These are phyloP conservation scores for Caenorhabditis wallacei DNA, from an alignment of 2,888 invertebrate genomes.

Conservation along the genomic window DNA sequence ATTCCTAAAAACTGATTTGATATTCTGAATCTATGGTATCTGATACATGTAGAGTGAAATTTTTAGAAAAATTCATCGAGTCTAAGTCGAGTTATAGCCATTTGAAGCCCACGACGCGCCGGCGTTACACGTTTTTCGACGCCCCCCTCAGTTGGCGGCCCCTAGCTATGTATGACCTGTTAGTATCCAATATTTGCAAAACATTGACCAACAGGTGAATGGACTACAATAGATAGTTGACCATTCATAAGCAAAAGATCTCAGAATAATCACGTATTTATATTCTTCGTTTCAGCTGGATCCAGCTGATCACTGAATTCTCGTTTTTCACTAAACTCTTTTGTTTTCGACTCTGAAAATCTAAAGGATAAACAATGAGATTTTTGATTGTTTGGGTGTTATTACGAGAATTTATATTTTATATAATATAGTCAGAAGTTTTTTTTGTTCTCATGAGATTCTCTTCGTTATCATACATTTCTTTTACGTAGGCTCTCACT, in stretches of 20 bases:
- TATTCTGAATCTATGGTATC: no score
- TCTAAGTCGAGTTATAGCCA: no score
- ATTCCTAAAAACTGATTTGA: no score
- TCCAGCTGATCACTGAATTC: constrained; percentile 8
- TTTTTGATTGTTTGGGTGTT: no score
- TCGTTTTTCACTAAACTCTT: constrained; percentile 10
- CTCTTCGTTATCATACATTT: not conserved
- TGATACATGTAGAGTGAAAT: no score
- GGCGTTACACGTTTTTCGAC: no score
- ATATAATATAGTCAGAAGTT: constrained; percentile 1
- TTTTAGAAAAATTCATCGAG: no score
- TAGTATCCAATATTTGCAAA: no score
- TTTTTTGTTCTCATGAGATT: not conserved
- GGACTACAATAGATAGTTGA: constrained; percentile 1
- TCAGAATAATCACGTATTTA: constrained; percentile 27
- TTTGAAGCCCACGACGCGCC: no score
- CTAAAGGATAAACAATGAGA: not conserved
- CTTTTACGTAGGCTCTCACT: not conserved
- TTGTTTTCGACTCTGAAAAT: not conserved
- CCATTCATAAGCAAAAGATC: constrained; percentile 1
- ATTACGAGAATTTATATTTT: no score
- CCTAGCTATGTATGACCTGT: no score
- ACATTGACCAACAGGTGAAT: constrained; percentile 19
- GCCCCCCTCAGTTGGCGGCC: no score
- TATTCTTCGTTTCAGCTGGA: not conserved